Conservation (phyloP, 2,888 invertebrate genomes). For the Macaria notata region DNA sequence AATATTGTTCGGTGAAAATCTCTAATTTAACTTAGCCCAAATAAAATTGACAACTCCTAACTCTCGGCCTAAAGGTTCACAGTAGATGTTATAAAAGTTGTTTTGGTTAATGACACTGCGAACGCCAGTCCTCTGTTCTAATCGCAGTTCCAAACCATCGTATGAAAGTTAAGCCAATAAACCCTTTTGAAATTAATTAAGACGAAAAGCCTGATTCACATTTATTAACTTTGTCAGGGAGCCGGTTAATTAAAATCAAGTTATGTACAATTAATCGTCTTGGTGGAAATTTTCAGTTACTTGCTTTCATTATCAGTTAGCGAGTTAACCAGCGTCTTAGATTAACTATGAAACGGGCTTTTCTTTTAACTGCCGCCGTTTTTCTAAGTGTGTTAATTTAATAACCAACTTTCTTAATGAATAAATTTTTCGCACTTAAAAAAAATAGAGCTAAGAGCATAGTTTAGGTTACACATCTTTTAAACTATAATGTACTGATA, state of each 20-base stretch:
- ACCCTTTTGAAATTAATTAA: constrained; percentile 51
- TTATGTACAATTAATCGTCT: constrained; percentile 50
- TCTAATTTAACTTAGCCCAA: not conserved
- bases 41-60: not conserved
- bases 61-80: constrained; percentile 4
- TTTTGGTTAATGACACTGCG: constrained; percentile 13
- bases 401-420: no score
- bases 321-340: constrained; percentile 18
- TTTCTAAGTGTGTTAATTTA: not conserved
- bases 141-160: constrained; percentile 23
- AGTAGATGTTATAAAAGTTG: constrained; percentile 18
- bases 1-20: no score
- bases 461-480: no score
- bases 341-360: not conserved
- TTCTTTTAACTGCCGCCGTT: not conserved
- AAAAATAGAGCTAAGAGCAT: no score
- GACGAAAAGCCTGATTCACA: constrained; percentile 45
- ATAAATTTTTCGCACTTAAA: no score
- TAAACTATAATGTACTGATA: no score
- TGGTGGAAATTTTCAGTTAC: constrained; percentile 32
- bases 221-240: constrained; percentile 54
- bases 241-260: constrained; percentile 54
- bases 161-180: constrained; percentile 43
- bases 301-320: constrained; percentile 12
- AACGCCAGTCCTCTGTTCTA: constrained; percentile 21